Conservation (phyloP, 2,113 vertebrate species). For the Oncorhynchus tshawytscha region DNA sequence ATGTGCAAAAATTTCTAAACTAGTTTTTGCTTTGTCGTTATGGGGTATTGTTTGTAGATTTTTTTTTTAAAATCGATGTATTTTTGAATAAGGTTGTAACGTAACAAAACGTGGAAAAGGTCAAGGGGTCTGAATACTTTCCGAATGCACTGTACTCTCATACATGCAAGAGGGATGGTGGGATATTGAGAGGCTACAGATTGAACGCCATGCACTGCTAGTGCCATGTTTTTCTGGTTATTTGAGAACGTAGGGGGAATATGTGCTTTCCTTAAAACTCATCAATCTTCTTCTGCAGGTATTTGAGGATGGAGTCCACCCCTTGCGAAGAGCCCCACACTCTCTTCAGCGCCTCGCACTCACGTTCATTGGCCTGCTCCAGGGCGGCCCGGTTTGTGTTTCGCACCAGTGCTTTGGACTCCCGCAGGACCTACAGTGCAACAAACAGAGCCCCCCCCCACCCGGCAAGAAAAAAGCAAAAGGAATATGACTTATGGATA, state of each 20-base stretch:
- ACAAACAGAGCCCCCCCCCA: conserved; percentile 11
- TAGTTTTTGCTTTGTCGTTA: too few relatives aligned
- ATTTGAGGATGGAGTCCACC: conserved; percentile 93
- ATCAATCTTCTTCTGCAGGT: conserved; percentile 89
- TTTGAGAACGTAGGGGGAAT: not conserved
- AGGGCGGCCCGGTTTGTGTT: conserved; percentile 84
- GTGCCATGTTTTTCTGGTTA: not conserved
- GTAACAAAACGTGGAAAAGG: too few relatives aligned
- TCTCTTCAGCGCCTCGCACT: conserved; percentile 91
- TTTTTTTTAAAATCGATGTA: too few relatives aligned
- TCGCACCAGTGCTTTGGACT: conserved; percentile 93
- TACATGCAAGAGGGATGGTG: too few relatives aligned
- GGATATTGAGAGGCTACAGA: too few relatives aligned
- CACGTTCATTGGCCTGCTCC: conserved; percentile 93
- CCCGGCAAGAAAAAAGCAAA: conserved; percentile 10
- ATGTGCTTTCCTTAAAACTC: conserved; percentile 77
- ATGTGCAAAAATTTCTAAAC: too few relatives aligned
- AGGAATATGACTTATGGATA: conserved; percentile 35
- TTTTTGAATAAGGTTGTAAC: too few relatives aligned
- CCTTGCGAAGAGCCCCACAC: conserved; percentile 96
- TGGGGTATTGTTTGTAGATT: too few relatives aligned
- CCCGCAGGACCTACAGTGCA: conserved; percentile 85
- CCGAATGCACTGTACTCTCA: too few relatives aligned
- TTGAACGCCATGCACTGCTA: too few relatives aligned
- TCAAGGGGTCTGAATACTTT: too few relatives aligned